Evolutionary conservation across 2,888 invertebrate genomes (phyloP), one percentile per base, ranked within the genome.

Genomic region (Trachelus tabidus): DNA sequence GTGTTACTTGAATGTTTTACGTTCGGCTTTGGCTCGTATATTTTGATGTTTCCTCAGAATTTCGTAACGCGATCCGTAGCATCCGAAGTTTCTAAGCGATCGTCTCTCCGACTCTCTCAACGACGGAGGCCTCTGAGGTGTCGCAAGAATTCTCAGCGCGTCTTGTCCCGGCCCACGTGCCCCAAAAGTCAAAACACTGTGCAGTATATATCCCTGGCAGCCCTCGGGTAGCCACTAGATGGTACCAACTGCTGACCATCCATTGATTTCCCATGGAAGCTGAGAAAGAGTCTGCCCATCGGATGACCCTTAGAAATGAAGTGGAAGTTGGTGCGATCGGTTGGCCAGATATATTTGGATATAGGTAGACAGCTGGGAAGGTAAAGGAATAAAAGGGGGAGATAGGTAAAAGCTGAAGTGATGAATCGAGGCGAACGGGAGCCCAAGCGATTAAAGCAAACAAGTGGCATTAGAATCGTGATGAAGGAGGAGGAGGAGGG

Each of bases 51-150:
- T 56, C 56, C 56, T 56, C 56, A 56, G 9, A 56, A 80, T 83
- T 83, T 83, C 82, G 83, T 81, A 82, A 83, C 78, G 77, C 79
- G 77, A 82, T 76, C 76, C 76, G 23, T 23, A 56, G 56, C 56
- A 56, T 56, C 23, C 23, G 23, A 56, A 56, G 56, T 56, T 56
- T 56, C 56, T 56, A 56, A 56, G 56, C 56, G 56, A 56, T 56
- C 56, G 23, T 56, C 56, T 56, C 56, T 6, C 23, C 9, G 56
- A 23, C 23, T 56, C 56, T 56, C 23, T 23, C 56, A 2, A 2
- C 56, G 23, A 56, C 23, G 9, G 56, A 23, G 23, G 56, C 23
- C 23, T 3, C 56, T 3, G 23, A 56, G 56, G 56, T 56, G 56
- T 56, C 56, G 56, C 56, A 56, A 56, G 56, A 56, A 56, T 56